A percentile compares a stretch with the other conserved stretches of the same genome.
These are phyloP conservation scores for Caranx melampygus DNA, from an alignment of 2,113 vertebrate species.

Conservation along the genomic window DNA sequence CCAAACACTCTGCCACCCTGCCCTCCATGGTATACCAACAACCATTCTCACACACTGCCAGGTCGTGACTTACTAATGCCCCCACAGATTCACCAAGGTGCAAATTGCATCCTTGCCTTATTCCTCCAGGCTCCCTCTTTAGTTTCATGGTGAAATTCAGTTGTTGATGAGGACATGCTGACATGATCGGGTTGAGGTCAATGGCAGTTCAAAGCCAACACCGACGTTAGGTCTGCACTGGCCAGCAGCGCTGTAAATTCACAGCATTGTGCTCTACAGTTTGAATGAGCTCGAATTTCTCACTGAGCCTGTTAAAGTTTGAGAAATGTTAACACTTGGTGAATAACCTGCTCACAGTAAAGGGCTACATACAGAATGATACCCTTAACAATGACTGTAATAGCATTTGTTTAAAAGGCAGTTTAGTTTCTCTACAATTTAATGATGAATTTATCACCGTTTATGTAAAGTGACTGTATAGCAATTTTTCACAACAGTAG, in stretches of 20 bases:
- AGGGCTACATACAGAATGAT: neutral
- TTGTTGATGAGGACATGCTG: slow-evolving; percentile 16
- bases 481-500: slow-evolving; percentile 14
- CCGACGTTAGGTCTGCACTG: neutral
- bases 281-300: neutral
- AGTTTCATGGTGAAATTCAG: neutral
- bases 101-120: slow-evolving; percentile 34
- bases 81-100: neutral
- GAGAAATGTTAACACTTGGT: neutral
- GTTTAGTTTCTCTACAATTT: neutral
- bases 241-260: slow-evolving; percentile 1
- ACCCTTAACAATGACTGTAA: neutral
- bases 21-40: slow-evolving; percentile 7
- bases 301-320: neutral
- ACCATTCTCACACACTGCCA: neutral
- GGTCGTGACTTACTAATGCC: slow-evolving; percentile 7
- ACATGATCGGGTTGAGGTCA: slow-evolving; percentile 3
- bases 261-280: neutral
- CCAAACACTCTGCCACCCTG: slow-evolving; percentile 41
- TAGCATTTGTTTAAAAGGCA: neutral
- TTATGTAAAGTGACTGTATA: neutral
- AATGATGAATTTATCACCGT: neutral
- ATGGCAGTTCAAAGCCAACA: neutral
- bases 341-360: neutral
- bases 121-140: neutral